These are phyloP conservation scores for Hippopotamus amphibius DNA, from an alignment of 2,113 vertebrate genomes.

Conservation along the genomic window DNA sequence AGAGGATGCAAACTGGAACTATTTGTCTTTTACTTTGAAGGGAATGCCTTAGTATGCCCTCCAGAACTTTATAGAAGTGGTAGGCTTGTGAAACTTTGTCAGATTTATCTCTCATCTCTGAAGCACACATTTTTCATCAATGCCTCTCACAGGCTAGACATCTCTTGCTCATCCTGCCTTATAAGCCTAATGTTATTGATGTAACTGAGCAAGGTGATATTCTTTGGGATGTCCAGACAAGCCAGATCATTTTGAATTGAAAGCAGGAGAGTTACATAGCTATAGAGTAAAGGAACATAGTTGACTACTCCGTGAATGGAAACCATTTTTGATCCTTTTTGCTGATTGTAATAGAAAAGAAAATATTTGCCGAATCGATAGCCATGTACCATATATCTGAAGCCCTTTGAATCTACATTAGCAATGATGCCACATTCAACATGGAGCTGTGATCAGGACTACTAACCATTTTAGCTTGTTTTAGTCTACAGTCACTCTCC, in stretches of 20 bases:
- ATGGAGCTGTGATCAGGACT: not conserved
- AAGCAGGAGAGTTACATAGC: not conserved
- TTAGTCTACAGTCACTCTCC: not conserved
- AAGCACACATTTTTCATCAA: not conserved
- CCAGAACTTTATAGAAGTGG: not conserved
- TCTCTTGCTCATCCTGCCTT: not conserved
- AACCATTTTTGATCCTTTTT: not conserved
- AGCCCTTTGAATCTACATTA: not conserved
- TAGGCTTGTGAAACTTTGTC: not conserved
- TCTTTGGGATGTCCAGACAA: not conserved
- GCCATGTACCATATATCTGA: not conserved
- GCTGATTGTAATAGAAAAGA: not conserved
- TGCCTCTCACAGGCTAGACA: not conserved
- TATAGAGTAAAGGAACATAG: not conserved
- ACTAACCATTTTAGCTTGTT: not conserved
- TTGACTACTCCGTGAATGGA: not conserved
- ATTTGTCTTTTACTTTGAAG: not conserved
- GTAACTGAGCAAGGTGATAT: not conserved
- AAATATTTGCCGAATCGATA: not conserved
- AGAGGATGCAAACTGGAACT: not conserved
- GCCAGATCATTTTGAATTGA: not conserved
- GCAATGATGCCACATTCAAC: not conserved
- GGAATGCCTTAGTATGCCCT: not conserved
- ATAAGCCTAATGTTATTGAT: not conserved
- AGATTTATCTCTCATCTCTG: not conserved